Conservation (phyloP, 2,888 invertebrate genomes). For the Eucera pruinosa region DNA sequence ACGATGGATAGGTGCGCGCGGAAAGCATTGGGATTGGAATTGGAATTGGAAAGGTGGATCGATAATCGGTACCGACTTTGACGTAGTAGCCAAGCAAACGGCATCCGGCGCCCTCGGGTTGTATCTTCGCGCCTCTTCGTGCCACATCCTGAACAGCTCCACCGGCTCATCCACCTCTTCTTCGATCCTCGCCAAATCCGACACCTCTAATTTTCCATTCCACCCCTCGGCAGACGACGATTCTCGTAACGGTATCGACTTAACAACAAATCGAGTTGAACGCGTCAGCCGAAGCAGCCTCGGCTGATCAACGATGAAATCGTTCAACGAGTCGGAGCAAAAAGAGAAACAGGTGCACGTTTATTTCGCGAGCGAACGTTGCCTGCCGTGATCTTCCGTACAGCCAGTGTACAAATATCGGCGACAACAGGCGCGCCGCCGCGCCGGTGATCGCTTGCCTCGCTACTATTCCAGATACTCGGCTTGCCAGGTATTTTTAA, state of each 20-base stretch:
- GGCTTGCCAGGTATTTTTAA: neutral
- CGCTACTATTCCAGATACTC: too few species aligned
- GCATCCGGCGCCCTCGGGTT: slow-evolving; percentile 64
- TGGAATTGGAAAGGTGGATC: neutral
- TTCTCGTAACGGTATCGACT: slow-evolving; percentile 10
- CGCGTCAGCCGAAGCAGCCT: slow-evolving; percentile 14
- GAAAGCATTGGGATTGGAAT: too few species aligned
- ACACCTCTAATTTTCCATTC: neutral
- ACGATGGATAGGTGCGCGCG: neutral
- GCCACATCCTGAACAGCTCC: slow-evolving; percentile 84
- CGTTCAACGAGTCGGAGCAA: neutral
- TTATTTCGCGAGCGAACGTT: too few species aligned
- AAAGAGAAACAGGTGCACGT: neutral
- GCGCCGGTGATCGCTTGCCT: too few species aligned
- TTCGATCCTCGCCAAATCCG: slow-evolving; percentile 82
- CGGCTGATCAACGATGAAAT: slow-evolving; percentile 11
- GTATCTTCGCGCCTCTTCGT: slow-evolving; percentile 78
- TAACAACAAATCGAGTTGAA: slow-evolving; percentile 12
- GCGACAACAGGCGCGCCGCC: too few species aligned
- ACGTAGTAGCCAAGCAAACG: slow-evolving; percentile 61
- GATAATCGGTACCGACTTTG: slow-evolving; percentile 55
- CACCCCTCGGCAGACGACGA: slow-evolving; percentile 40
- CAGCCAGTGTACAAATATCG: too few species aligned
- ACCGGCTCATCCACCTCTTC: slow-evolving; percentile 82
- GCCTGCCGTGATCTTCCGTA: too few species aligned